Evolutionary conservation across 2,113 vertebrate genomes (phyloP), one percentile per base, ranked within the genome.

Genomic region (Psittacus erithacus): DNA sequence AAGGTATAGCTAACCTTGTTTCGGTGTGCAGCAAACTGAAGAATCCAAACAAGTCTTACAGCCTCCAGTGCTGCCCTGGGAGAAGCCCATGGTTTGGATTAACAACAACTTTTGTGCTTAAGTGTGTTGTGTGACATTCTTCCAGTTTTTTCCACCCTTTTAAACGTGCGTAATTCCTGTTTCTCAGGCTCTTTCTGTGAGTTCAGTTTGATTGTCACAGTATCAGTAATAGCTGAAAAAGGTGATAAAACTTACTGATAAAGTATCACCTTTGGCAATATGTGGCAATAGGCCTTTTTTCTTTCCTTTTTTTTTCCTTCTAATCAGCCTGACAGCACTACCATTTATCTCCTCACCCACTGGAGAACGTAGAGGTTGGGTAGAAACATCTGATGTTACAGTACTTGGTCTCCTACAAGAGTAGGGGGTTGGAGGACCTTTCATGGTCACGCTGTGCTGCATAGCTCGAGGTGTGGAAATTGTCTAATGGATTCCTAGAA

Each of bases 361-460:
- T 35, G 65, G 75, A 65, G 70, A 29, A 2, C 4, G 25, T 7
- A 2, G 49, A 46, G 49, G 23, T 22, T 18, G 43, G 18, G 4
- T 88, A 52, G 75, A 57, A 35, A 17, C 28, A 7, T 31, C 29
- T 65, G 82, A 3, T 33, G 24, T 59, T 43, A 1, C 2, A 63
- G 2, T 24, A 3, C 2, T 8, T 18, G 27, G 14, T 25, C 28
- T 33, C 25, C 19, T 55, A 24, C 55, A 28, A 18, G 63, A 33
- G 13, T 1, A 35, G 41, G 27, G 17, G 33, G 25, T 9, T 35
- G 70, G 16, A 27, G 35, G 15, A 27, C 1, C 38, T 35, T 31
- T 14, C 6, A 0, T 2, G 16, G 55, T 74, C 43, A 10, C 0
- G 0, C 65, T 31, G 25, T 24, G 49, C 59, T 1, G 0, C 29